Conservation (phyloP, 1,140 invertebrate species). For the Arctopsyche grandis region DNA sequence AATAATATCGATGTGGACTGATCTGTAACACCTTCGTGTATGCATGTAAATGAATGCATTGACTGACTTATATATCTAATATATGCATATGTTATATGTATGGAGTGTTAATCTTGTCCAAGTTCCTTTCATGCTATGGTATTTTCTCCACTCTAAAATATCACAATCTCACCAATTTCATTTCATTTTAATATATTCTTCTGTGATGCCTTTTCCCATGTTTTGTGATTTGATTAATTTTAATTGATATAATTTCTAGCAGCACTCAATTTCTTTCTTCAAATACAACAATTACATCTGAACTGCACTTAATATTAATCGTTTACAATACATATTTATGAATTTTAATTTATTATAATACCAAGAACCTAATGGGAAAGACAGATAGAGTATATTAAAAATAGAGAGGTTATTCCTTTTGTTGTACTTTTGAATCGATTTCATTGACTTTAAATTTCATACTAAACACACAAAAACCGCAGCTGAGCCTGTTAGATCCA, state of each 20-base stretch:
- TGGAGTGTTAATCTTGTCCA: constrained; percentile 29
- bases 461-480: constrained; percentile 8
- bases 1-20: constrained; percentile 46
- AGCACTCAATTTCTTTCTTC: constrained; percentile 1
- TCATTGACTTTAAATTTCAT: constrained; percentile 24
- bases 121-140: constrained; percentile 21
- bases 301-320: too few relatives aligned
- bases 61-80: constrained; percentile 33
- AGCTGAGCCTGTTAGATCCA: background rate
- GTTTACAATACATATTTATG: background rate
- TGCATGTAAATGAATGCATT: constrained; percentile 50
- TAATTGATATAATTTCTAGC: too few relatives aligned
- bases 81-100: constrained; percentile 42
- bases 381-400: background rate
- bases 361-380: too few relatives aligned
- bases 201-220: background rate
- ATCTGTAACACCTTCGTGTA: constrained; percentile 47
- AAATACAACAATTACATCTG: too few relatives aligned
- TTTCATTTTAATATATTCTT: constrained; percentile 18
- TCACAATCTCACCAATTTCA: constrained; percentile 9
- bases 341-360: too few relatives aligned
- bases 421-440: background rate
- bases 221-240: background rate
- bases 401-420: background rate
- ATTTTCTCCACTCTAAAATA: constrained; percentile 5